Percentiles rank a stretch among this genome's conserved stretches.
Conservation (phyloP, 2,888 invertebrate species). For the Andrena praecox region DNA sequence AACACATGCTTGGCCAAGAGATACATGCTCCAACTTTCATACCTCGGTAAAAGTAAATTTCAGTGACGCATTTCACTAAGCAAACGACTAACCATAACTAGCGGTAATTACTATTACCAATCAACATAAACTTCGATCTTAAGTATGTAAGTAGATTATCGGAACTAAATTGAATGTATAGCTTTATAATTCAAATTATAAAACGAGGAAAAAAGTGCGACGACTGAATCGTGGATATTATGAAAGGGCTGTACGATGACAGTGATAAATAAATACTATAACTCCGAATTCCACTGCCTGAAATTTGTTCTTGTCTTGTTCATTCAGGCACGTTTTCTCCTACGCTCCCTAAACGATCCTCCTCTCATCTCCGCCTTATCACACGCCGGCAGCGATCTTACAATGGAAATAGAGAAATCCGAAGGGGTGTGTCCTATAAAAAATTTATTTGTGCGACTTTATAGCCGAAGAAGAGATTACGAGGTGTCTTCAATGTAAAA, state of each 20-base stretch:
- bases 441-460: slow-evolving; percentile 66
- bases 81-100: slow-evolving; percentile 81
- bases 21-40: slow-evolving; percentile 79
- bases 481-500: slow-evolving; percentile 44
- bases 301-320: slow-evolving; percentile 49
- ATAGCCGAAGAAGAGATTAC: slow-evolving; percentile 57
- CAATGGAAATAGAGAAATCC: slow-evolving; percentile 5
- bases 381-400: background rate
- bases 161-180: slow-evolving; percentile 81
- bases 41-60: slow-evolving; percentile 75
- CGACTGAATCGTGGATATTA: slow-evolving; percentile 82
- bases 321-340: slow-evolving; percentile 35
- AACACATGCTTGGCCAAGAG: slow-evolving; percentile 76
- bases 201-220: slow-evolving; percentile 65
- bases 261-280: slow-evolving; percentile 83
- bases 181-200: slow-evolving; percentile 82
- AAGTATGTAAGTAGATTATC: slow-evolving; percentile 82
- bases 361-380: background rate
- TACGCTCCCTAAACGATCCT: slow-evolving; percentile 24
- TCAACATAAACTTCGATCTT: slow-evolving; percentile 81
- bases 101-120: slow-evolving; percentile 79
- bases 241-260: slow-evolving; percentile 82
- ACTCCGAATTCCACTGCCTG: slow-evolving; percentile 72
- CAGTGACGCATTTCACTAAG: slow-evolving; percentile 80
- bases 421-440: slow-evolving; percentile 60